These are phyloP conservation scores for Argentina silus DNA, from an alignment of 2,797 vertebrate species.

Conservation along the genomic window DNA sequence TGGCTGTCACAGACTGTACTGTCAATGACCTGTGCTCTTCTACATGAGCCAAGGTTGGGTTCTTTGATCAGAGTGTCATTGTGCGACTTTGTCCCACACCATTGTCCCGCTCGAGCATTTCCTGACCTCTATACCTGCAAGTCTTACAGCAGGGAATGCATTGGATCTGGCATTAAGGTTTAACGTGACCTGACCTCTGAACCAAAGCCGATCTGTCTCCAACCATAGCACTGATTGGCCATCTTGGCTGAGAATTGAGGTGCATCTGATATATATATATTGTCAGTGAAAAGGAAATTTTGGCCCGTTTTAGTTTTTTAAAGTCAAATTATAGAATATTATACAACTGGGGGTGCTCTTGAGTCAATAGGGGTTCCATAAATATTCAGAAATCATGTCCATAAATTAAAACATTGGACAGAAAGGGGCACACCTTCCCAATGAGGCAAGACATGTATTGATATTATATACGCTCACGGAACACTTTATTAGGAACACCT, in stretches of 20 bases:
- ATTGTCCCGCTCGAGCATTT: neutral
- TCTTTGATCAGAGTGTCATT: neutral
- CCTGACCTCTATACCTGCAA: neutral
- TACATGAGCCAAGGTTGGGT: neutral
- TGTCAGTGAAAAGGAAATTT: no score
- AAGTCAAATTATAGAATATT: no score
- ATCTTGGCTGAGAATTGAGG: neutral
- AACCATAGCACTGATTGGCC: neutral
- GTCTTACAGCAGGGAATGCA: neutral
- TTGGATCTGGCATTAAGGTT: neutral
- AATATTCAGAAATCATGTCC: no score
- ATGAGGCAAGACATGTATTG: no score
- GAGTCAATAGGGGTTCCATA: no score
- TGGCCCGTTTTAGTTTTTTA: no score
- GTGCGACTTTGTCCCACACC: neutral
- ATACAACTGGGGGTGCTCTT: no score
- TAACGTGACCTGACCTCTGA: neutral
- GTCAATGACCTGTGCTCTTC: neutral
- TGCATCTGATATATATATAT: neutral
- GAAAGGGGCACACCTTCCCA: no score
- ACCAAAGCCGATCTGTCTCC: neutral
- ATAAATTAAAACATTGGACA: no score
- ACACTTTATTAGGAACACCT: no score
- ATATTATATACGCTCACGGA: no score
- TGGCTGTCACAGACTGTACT: neutral